phyloP scores from a whole-genome alignment of 1,140 invertebrate species.

The Micrasema minimum region DNA sequence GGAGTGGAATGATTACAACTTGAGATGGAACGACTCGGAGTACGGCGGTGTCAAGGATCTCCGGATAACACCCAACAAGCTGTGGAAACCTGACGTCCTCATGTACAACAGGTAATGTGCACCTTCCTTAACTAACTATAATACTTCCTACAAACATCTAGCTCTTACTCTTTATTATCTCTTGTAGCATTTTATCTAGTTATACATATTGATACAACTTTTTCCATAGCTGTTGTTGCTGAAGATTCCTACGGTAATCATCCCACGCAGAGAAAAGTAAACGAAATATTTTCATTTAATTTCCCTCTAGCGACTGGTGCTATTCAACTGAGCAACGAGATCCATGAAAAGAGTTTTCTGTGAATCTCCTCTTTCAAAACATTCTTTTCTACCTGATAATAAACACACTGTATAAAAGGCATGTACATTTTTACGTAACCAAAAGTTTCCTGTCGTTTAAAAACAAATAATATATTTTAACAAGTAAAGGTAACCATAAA shows the following conservation, averaged over 20 bases:
- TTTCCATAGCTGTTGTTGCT: not conserved
- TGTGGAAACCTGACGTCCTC: slow-evolving; percentile 98
- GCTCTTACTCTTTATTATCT: no score
- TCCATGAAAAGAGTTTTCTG: not conserved
- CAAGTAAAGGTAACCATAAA: no score
- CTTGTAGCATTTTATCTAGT: not conserved
- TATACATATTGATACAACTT: not conserved
- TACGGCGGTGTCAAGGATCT: slow-evolving; percentile 94
- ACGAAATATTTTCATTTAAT: slow-evolving; percentile 26
- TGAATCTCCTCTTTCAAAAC: no score
- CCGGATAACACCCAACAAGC: slow-evolving; percentile 91
- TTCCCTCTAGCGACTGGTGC: slow-evolving; percentile 9
- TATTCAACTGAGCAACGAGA: not conserved
- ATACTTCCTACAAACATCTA: no score
- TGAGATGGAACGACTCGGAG: slow-evolving; percentile 94
- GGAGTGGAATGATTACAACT: slow-evolving; percentile 98
- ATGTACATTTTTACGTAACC: no score
- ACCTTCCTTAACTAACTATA: no score
- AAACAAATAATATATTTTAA: no score
- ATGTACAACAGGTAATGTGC: slow-evolving; percentile 97
- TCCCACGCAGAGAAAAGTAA: not conserved
- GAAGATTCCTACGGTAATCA: slow-evolving; percentile 1
- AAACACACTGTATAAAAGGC: no score
- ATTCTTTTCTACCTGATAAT: no score
- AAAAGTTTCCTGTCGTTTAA: no score